These are phyloP conservation scores for Lethenteron camtschaticum DNA, from an alignment of 2,113 vertebrate species.

Conservation along the genomic window DNA sequence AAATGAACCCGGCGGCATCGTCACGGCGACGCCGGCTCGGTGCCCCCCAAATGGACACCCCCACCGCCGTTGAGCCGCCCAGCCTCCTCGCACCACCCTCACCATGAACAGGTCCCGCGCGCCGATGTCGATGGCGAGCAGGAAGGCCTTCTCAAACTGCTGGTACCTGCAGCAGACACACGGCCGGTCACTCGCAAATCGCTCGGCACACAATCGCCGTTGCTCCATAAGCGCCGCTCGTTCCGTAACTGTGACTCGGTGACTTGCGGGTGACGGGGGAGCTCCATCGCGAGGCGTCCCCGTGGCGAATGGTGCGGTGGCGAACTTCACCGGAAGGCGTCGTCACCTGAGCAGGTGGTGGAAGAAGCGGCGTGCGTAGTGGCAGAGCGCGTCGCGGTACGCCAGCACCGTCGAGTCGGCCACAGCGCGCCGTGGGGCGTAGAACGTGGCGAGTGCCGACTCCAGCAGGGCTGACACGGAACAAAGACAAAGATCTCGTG, in stretches of 20 bases:
- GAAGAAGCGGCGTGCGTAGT: constrained; percentile 76
- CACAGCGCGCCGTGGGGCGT: constrained; percentile 45
- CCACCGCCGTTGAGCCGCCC: no score
- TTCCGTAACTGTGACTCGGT: no score
- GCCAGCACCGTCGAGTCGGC: constrained; percentile 48
- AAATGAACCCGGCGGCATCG: no score
- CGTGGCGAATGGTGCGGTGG: no score
- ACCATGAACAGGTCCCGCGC: constrained; percentile 88
- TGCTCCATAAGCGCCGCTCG: no score
- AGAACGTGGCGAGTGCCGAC: constrained; percentile 67
- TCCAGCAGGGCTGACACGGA: constrained; percentile 51
- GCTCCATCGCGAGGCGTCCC: no score
- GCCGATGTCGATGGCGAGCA: constrained; percentile 70
- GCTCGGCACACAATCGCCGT: no score
- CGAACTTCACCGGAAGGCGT: neutral
- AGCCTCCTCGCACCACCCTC: constrained; percentile 18
- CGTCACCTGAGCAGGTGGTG: constrained; percentile 91
- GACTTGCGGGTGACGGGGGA: no score
- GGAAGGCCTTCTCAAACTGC: constrained; percentile 85
- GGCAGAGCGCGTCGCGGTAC: constrained; percentile 61
- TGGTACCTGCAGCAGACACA: constrained; percentile 32
- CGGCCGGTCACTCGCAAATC: no score
- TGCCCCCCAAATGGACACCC: no score
- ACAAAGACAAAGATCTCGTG: no score
- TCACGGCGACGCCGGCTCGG: no score